phyloP scores from a whole-genome alignment of 2,888 invertebrate genomes.

The Apodemia zela region DNA sequence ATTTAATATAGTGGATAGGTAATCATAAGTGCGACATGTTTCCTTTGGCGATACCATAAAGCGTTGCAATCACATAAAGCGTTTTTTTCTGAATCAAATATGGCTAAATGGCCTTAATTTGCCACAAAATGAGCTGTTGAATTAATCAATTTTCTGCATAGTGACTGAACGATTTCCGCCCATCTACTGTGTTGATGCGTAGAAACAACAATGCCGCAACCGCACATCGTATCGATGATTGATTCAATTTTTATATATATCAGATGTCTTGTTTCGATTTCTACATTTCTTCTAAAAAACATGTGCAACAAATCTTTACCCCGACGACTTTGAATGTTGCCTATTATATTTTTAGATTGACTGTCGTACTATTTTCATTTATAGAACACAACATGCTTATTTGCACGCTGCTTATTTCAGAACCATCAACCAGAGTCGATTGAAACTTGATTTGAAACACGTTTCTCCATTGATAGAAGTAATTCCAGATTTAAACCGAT shows the following conservation, averaged over 20 bases:
- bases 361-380: slow-evolving; percentile 64
- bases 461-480: slow-evolving; percentile 52
- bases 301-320: slow-evolving; percentile 94
- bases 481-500: slow-evolving; percentile 43
- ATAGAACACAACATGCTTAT: slow-evolving; percentile 80
- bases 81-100: slow-evolving; percentile 43
- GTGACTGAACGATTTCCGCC: slow-evolving; percentile 88
- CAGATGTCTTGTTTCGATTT: slow-evolving; percentile 88
- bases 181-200: slow-evolving; percentile 90
- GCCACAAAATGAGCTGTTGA: slow-evolving; percentile 90
- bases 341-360: slow-evolving; percentile 61
- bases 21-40: slow-evolving; percentile 88
- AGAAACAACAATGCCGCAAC: slow-evolving; percentile 85
- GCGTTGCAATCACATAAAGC: slow-evolving; percentile 88
- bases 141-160: slow-evolving; percentile 90
- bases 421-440: slow-evolving; percentile 72
- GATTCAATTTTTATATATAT: slow-evolving; percentile 89
- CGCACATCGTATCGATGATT: slow-evolving; percentile 90
- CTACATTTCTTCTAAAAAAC: slow-evolving; percentile 95
- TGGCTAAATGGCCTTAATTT: slow-evolving; percentile 82
- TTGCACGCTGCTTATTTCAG: slow-evolving; percentile 77
- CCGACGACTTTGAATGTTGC: slow-evolving; percentile 79
- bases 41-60: slow-evolving; percentile 88
- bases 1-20: slow-evolving; percentile 47
- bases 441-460: too few species aligned